Conservation (phyloP, 2,888 invertebrate species). For the Trachelus troglodyta region DNA sequence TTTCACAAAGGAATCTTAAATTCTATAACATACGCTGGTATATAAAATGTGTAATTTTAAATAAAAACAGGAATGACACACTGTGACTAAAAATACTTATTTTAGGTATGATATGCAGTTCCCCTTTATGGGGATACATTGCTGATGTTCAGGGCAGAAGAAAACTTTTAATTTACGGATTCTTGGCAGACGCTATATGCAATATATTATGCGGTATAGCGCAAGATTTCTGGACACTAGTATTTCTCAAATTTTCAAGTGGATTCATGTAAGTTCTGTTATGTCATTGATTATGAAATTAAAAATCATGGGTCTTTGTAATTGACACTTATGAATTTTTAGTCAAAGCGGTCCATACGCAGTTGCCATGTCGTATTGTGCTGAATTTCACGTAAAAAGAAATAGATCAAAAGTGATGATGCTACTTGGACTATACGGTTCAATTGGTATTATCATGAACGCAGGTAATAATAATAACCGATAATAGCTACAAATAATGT, state of each 20-base stretch:
- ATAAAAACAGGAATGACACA: background rate
- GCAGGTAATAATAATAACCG: constrained; percentile 45
- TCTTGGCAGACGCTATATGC: constrained; percentile 73
- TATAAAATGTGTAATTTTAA: background rate
- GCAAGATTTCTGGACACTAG: constrained; percentile 74
- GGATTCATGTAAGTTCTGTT: constrained; percentile 76
- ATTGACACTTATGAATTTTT: background rate
- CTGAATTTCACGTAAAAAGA: constrained; percentile 77
- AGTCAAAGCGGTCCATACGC: constrained; percentile 80
- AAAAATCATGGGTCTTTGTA: background rate
- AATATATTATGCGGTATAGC: constrained; percentile 75
- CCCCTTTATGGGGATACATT: constrained; percentile 81
- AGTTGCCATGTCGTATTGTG: constrained; percentile 76
- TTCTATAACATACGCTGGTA: constrained; percentile 78
- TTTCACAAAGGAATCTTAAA: constrained; percentile 79
- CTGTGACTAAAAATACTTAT: background rate
- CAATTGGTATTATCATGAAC: constrained; percentile 71
- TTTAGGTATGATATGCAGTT: constrained; percentile 81
- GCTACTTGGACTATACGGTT: constrained; percentile 75
- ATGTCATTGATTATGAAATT: background rate
- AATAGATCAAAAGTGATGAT: constrained; percentile 76
- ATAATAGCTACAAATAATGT: background rate
- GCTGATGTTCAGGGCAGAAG: constrained; percentile 80
- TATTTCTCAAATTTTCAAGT: constrained; percentile 76
- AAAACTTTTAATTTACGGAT: constrained; percentile 76